These are phyloP conservation scores for Drosophila arawakana DNA, from an alignment of 1,140 invertebrate genomes.

Conservation along the genomic window DNA sequence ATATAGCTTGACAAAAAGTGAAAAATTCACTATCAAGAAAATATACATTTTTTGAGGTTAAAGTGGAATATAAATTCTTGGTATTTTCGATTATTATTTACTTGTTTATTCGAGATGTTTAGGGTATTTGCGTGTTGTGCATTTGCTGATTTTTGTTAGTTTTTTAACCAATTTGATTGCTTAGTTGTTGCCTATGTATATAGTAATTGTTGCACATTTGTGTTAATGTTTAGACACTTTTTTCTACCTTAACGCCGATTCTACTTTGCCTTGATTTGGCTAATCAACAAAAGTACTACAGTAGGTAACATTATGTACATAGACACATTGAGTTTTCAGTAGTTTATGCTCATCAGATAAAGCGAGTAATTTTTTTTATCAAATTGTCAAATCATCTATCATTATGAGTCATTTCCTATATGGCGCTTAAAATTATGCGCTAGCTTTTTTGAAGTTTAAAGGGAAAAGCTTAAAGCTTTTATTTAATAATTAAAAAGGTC, in stretches of 20 bases:
- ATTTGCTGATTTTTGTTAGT: neutral
- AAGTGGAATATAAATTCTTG: too few species aligned
- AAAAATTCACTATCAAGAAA: too few species aligned
- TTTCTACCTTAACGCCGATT: neutral
- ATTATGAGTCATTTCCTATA: neutral
- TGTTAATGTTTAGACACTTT: slow-evolving; percentile 7
- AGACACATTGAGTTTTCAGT: neutral
- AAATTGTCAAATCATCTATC: slow-evolving; percentile 1
- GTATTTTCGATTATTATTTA: too few species aligned
- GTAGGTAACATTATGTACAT: neutral
- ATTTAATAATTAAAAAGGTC: neutral
- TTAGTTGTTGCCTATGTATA: neutral
- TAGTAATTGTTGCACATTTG: slow-evolving; percentile 16
- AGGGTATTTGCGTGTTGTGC: slow-evolving; percentile 16
- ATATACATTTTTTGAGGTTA: too few species aligned
- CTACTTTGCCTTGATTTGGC: slow-evolving; percentile 26
- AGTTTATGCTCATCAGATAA: neutral
- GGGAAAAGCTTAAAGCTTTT: slow-evolving; percentile 2
- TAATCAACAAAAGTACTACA: slow-evolving; percentile 11
- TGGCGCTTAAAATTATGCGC: slow-evolving; percentile 7
- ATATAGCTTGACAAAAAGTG: too few species aligned
- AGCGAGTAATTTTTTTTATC: neutral
- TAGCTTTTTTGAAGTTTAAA: neutral
- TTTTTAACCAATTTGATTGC: neutral
- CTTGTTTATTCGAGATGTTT: too few species aligned